Base-by-base conservation (phyloP, 2,888 invertebrate species). In the Chouioia cunea region DNA sequence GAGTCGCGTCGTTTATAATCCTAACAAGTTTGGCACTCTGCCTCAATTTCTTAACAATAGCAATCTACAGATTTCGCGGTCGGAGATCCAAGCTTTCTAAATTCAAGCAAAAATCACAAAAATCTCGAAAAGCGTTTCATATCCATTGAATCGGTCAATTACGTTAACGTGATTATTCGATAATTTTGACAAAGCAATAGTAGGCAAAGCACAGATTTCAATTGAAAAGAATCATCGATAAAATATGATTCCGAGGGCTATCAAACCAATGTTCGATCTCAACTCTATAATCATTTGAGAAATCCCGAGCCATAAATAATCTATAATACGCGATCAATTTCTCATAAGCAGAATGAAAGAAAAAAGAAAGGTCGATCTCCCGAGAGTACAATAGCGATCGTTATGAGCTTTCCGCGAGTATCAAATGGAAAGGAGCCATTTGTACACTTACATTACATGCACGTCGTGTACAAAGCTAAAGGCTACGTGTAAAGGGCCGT, bases 41-140 rank as follows among this genome's bases (percentile, higher is more conserved):
- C 57, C 62, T 10, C 46, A 27, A 20, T 68, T 68, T 68, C 63
- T 68, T 52, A 57, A 68, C 68, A 36, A 10, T 63, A 48, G 36
- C 20, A 54, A 63, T 57, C n/a, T 20, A 47, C 15, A 2, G 36
- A 23, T 16, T n/a, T 63, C 50, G 43, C 52, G 10, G 63, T 68
- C 57, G 15, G 23, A 1, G 2, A 12, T 50, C 15, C 43, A 3
- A 15, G 46, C 63, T 68, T 68, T 63, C 68, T 44, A 50, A 36
- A 50, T 57, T 18, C n/a, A 16, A 50, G 48, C 36, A 48, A 65
- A 57, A 50, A 18, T n/a, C n/a, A n/a, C 43, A 46, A 54, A n/a
- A n/a, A 44, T 36, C 36, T 36, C 36, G 36, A 36, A n/a, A n/a
- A n/a, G n/a, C n/a, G n/a, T n/a, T n/a, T n/a, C n/a, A n/a, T n/a